Percentiles rank a stretch among this genome's conserved stretches.
Conservation (phyloP, 2,797 vertebrate species). For the Clarias laeviceps region DNA sequence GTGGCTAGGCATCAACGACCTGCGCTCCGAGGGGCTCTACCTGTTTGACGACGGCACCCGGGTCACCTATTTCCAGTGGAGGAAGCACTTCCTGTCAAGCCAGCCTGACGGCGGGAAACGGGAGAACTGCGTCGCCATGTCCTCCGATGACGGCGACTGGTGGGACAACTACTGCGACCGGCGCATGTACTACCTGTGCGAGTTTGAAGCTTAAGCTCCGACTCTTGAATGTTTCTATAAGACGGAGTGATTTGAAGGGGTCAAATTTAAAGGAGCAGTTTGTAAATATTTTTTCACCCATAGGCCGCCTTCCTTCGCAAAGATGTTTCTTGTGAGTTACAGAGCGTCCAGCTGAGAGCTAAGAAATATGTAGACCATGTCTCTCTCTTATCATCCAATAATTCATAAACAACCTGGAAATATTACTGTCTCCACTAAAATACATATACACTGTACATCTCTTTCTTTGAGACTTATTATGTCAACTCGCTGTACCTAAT, state of each 20-base stretch:
- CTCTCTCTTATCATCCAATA: not conserved
- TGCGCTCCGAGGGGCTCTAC: slow-evolving; percentile 83
- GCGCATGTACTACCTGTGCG: slow-evolving; percentile 87
- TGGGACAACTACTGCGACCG: slow-evolving; percentile 92
- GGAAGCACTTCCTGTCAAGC: slow-evolving; percentile 84
- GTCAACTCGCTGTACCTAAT: not conserved
- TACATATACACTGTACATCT: not conserved
- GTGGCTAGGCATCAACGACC: slow-evolving; percentile 88
- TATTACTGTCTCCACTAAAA: not conserved
- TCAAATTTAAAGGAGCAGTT: not conserved
- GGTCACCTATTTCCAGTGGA: slow-evolving; percentile 89
- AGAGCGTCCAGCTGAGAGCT: not conserved
- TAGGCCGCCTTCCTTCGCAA: not conserved
- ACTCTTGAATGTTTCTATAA: not conserved
- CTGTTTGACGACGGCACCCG: slow-evolving; percentile 84
- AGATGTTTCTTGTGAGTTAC: not conserved
- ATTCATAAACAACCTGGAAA: not conserved
- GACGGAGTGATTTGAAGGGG: not conserved
- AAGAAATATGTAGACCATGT: not conserved
- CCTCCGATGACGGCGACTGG: slow-evolving; percentile 90
- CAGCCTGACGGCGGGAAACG: slow-evolving; percentile 86
- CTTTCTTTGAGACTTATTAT: not conserved
- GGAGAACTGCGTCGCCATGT: slow-evolving; percentile 90
- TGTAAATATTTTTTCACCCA: not conserved
- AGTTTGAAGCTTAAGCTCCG: slow-evolving; percentile 78